These are phyloP conservation scores for Neotoxoptera formosana DNA, from an alignment of 1,140 invertebrate species.

Conservation along the genomic window DNA sequence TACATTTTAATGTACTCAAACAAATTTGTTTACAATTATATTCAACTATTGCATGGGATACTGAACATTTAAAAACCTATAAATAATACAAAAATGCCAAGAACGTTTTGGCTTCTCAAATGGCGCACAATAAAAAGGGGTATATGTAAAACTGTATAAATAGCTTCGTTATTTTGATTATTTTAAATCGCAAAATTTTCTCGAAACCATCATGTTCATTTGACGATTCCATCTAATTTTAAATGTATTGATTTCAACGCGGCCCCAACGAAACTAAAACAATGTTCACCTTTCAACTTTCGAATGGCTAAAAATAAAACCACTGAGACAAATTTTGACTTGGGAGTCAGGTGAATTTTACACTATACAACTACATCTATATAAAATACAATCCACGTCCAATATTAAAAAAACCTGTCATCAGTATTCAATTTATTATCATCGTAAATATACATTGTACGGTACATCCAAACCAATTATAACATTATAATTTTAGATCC, in stretches of 20 bases:
- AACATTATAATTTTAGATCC: no score
- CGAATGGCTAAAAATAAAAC: conserved; percentile 1
- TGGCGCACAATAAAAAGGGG: not conserved
- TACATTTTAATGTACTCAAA: not conserved
- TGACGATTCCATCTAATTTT: not conserved
- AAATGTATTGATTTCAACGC: conserved; percentile 17
- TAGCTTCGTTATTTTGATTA: not conserved
- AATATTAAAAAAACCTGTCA: not conserved
- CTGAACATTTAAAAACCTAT: not conserved
- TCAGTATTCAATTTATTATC: no score
- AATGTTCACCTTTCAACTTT: conserved; percentile 4
- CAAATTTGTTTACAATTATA: not conserved
- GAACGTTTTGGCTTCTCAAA: not conserved
- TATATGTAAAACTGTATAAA: not conserved
- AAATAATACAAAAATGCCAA: not conserved
- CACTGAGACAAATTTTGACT: not conserved
- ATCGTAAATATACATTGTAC: not conserved
- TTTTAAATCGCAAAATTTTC: not conserved
- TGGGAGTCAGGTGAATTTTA: not conserved
- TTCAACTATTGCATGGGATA: not conserved
- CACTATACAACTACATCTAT: not conserved
- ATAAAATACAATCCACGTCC: not conserved
- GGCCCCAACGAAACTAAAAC: not conserved
- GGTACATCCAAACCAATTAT: not conserved
- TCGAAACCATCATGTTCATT: not conserved